Evolutionary conservation across 2,888 invertebrate genomes (phyloP), one percentile per base, ranked within the genome.

Genomic region (Sarcophaga rosellei): DNA sequence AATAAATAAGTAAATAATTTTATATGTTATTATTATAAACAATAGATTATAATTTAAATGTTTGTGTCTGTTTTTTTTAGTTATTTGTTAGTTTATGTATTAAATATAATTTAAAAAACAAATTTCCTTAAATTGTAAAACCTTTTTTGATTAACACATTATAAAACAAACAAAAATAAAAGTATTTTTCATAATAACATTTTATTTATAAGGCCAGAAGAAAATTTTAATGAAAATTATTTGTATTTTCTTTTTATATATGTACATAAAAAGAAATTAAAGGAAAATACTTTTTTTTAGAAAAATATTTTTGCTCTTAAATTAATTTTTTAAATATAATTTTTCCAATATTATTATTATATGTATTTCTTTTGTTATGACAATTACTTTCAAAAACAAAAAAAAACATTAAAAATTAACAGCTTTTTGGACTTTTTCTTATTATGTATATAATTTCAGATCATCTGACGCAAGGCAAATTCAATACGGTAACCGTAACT

Each of bases 391-490:
- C 35, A 35, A 17, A 8, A 45, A 35, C 12, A 75, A 72, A 65
- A 66, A 88, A 82, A 75, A 72, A 78, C 12, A 53, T 12, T 10
- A 15, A 53, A 53, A 53, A 53, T 15, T 53, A 12, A 53, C 53
- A 86, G 86, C 88, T 88, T 89, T 89, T 87, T 87, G 86, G 83
- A 87, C 86, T 87, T 88, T 90, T 88, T 53, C 17, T 89, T 76
- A 20, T 78, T 59, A 86, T n/a, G n/a, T n/a, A n/a, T 90, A 92
- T 92, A 91, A 92, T 93, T 93, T 93, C 95, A 95, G 95, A 95
- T 95, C 95, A 95, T 95, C 95, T 95, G 95, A 95, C 95, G 95
- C n/a, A n/a, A n/a, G n/a, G n/a, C n/a, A n/a, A n/a, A n/a, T n/a
- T n/a, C n/a, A n/a, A n/a, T n/a, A n/a, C n/a, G n/a, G n/a, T n/a